Evolutionary conservation across 2,888 invertebrate genomes (phyloP).

Genomic region (Rhabditophanes sp.): DNA sequence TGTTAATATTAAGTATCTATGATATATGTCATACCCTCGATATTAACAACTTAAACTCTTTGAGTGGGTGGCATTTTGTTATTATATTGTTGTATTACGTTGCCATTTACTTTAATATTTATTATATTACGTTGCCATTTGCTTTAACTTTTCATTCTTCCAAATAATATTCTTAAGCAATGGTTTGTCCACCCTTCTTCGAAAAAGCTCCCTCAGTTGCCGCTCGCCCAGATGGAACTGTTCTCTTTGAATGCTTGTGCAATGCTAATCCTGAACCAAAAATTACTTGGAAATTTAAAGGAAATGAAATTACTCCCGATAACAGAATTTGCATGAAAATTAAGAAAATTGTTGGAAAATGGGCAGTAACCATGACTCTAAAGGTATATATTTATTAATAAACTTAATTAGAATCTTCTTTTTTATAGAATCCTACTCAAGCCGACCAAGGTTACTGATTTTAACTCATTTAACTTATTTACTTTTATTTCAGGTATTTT

Average conservation of each 20-base stretch:
- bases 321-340: constrained; percentile 28
- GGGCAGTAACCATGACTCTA: constrained; percentile 36
- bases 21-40: too few relatives aligned
- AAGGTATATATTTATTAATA: constrained; percentile 19
- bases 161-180: constrained; percentile 4
- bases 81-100: too few relatives aligned
- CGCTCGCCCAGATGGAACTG: constrained; percentile 36
- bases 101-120: too few relatives aligned
- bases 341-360: constrained; percentile 44
- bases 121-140: too few relatives aligned
- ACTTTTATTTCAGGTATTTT: too few relatives aligned
- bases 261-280: constrained; percentile 42
- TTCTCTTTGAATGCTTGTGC: constrained; percentile 41
- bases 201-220: constrained; percentile 38
- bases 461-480: too few relatives aligned
- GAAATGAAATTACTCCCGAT: constrained; percentile 36
- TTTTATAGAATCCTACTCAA: constrained; percentile 38
- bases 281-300: constrained; percentile 32
- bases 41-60: too few relatives aligned
- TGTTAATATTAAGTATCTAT: too few relatives aligned
- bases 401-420: background rate
- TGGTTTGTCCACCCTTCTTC: constrained; percentile 35
- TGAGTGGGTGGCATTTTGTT: too few relatives aligned
- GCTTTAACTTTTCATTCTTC: background rate
- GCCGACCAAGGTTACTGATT: constrained; percentile 43